phyloP scores from a whole-genome alignment of 2,888 invertebrate genomes.

The Dascillus cervinus region DNA sequence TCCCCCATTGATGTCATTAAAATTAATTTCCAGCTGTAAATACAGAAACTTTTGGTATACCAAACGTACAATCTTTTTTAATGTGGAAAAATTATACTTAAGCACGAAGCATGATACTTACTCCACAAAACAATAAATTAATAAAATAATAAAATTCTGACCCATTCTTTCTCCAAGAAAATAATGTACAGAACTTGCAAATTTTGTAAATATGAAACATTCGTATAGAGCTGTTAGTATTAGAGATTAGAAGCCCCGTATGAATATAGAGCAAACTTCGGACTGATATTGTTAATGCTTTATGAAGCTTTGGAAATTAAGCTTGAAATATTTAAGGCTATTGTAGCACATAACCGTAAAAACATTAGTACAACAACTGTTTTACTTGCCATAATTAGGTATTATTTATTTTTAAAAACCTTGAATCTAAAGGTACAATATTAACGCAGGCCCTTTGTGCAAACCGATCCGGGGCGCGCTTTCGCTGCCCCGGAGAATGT shows the following conservation, averaged over 20 bases:
- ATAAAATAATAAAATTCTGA: too few relatives aligned
- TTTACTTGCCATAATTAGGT: slow-evolving; percentile 32
- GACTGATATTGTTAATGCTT: slow-evolving; percentile 36
- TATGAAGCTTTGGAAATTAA: slow-evolving; percentile 13
- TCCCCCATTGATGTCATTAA: too few relatives aligned
- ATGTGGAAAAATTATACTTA: too few relatives aligned
- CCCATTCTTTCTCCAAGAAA: slow-evolving; percentile 5
- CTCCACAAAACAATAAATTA: too few relatives aligned
- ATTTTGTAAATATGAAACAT: slow-evolving; percentile 23
- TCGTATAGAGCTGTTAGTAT: slow-evolving; percentile 19
- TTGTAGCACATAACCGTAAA: slow-evolving; percentile 9
- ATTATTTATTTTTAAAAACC: slow-evolving; percentile 4
- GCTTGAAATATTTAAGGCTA: slow-evolving; percentile 11
- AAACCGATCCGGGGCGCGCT: too few relatives aligned
- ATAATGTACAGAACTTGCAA: slow-evolving; percentile 26
- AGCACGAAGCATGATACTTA: too few relatives aligned
- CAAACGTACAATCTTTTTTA: too few relatives aligned
- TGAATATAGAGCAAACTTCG: slow-evolving; percentile 35
- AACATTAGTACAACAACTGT: slow-evolving; percentile 36
- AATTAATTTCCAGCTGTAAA: too few relatives aligned
- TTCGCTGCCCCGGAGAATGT: too few relatives aligned
- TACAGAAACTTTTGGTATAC: too few relatives aligned
- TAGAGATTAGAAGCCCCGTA: slow-evolving; percentile 20
- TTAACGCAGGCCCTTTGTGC: not conserved
- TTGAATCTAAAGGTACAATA: slow-evolving; percentile 1